Percentiles rank a stretch among this genome's conserved stretches.
phyloP scores from a whole-genome alignment of 2,113 vertebrate genomes.

The Rhodinocichla rosea region DNA sequence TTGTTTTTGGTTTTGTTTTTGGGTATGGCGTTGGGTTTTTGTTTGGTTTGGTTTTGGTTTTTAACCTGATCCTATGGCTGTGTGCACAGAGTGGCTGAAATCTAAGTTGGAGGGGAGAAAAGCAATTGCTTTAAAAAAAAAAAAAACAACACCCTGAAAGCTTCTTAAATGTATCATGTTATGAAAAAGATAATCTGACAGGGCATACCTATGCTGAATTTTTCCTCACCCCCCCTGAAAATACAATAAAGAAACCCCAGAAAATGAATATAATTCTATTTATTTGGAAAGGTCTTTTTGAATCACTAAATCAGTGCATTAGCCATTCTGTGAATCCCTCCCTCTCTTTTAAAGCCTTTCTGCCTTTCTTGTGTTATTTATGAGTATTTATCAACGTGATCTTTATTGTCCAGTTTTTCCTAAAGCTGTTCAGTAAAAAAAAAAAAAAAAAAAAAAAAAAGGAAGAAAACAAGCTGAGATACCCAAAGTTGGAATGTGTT shows the following conservation, averaged over 20 bases:
- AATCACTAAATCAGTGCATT: neutral
- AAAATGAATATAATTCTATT: neutral
- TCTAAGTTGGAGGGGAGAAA: neutral
- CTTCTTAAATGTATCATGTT: neutral
- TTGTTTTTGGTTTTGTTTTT: neutral
- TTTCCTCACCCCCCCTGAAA: neutral
- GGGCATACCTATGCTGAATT: constrained; percentile 13
- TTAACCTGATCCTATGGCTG: neutral
- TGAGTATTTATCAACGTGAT: neutral
- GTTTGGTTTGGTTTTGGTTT: neutral
- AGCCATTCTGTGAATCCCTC: neutral
- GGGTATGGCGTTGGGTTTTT: neutral
- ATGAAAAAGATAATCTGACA: constrained; percentile 4
- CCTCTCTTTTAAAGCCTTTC: neutral
- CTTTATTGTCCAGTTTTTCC: constrained; percentile 14
- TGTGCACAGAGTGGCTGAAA: neutral
- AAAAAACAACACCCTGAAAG: neutral
- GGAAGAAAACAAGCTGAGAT: neutral
- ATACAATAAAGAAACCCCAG: neutral
- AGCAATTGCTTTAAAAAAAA: neutral
- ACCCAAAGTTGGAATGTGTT: neutral
- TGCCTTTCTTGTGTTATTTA: neutral
- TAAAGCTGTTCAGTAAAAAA: neutral
- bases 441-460: neutral
- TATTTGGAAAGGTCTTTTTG: neutral